Percentiles rank a stretch among this genome's conserved stretches.
Evolutionary conservation across 2,113 vertebrate species (phyloP).

Genomic region (Odobenus rosmarus): DNA sequence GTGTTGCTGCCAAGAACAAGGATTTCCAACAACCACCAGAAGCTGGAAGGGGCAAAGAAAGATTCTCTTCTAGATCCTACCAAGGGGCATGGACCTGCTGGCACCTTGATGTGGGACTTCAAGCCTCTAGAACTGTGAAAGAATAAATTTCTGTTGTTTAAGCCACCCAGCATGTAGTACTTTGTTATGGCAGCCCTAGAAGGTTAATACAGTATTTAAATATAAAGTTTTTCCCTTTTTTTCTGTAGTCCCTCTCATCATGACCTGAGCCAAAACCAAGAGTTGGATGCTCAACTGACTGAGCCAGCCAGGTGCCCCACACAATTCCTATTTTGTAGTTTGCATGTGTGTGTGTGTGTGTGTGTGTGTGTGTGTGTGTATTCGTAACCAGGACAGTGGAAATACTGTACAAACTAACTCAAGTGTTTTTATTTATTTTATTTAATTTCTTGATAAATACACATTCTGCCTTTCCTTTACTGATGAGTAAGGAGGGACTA

Average conservation of each 20-base stretch:
- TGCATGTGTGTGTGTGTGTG: neutral
- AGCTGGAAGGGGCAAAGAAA: neutral
- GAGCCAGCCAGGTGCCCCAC: too few relatives aligned
- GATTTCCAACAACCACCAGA: neutral
- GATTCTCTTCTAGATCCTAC: neutral
- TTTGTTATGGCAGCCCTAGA: neutral
- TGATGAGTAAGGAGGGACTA: neutral
- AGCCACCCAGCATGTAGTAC: neutral
- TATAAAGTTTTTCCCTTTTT: neutral
- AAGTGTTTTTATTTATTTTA: neutral
- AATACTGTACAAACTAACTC: too few relatives aligned
- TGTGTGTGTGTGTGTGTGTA: neutral
- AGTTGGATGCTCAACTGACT: too few relatives aligned
- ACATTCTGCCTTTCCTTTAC: neutral
- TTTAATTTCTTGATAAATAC: neutral
- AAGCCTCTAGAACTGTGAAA: neutral
- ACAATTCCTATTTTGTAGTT: neutral
- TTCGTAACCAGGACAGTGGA: neutral
- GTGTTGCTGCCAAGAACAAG: neutral
- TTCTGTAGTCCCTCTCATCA: neutral
- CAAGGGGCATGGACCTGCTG: neutral
- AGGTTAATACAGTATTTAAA: neutral
- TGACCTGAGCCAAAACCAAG: too few relatives aligned
- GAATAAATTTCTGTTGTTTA: neutral
- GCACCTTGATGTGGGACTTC: neutral